These are phyloP conservation scores for Panagrolaimus sp. DNA, from an alignment of 1,140 invertebrate genomes.

Conservation along the genomic window DNA sequence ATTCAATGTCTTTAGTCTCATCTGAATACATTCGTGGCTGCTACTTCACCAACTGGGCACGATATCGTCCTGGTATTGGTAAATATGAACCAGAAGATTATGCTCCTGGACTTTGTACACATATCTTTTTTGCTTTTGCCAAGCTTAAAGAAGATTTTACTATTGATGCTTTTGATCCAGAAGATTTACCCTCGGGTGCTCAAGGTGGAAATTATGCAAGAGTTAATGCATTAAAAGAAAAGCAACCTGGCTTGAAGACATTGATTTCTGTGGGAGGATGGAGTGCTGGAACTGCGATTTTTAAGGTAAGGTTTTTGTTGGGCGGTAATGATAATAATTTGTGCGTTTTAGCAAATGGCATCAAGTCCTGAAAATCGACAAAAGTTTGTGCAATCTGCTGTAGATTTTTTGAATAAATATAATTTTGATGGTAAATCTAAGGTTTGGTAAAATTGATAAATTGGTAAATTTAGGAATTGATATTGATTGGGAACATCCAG, in stretches of 20 bases:
- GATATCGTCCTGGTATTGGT: not conserved
- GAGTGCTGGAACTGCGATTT: too few species aligned
- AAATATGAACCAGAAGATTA: not conserved
- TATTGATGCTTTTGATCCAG: not conserved
- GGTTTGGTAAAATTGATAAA: too few species aligned
- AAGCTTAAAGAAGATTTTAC: not conserved
- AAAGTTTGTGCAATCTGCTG: not conserved
- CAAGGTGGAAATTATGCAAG: not conserved
- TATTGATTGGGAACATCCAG: not conserved
- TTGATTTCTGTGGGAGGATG: not conserved
- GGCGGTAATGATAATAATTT: not conserved
- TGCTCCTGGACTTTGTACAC: not conserved
- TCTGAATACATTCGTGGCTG: conserved; percentile 12
- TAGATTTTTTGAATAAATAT: not conserved
- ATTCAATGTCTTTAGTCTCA: conserved; percentile 6
- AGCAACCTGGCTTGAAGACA: not conserved
- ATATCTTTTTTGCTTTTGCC: not conserved
- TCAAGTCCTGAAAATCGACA: not conserved
- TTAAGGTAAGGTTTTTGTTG: too few species aligned
- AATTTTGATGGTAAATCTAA: not conserved
- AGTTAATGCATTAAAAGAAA: not conserved
- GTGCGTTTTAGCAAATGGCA: not conserved
- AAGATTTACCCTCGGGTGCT: not conserved
- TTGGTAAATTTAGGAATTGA: not conserved
- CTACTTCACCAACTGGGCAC: conserved; percentile 21